These are phyloP conservation scores for Drosophila hamatofila DNA, from an alignment of 2,888 invertebrate species.

Conservation along the genomic window DNA sequence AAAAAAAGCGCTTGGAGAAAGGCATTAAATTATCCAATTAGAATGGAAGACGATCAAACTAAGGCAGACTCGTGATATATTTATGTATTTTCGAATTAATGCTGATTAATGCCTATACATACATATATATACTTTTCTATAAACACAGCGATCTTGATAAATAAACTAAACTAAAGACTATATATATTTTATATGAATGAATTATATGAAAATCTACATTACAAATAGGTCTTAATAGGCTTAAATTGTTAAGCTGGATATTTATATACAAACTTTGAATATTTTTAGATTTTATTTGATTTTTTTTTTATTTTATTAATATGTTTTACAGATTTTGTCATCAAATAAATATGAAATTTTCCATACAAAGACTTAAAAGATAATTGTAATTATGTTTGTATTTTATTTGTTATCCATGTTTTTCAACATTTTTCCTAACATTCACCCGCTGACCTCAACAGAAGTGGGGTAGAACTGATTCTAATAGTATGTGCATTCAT, in stretches of 20 bases:
- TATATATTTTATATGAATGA: too few species aligned
- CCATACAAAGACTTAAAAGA: not conserved
- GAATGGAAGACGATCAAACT: not conserved
- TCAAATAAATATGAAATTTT: not conserved
- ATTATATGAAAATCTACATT: too few species aligned
- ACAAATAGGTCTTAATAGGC: too few species aligned
- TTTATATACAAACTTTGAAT: too few species aligned
- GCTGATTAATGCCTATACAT: too few species aligned
- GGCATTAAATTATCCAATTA: not conserved
- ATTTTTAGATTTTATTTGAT: too few species aligned
- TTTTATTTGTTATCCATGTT: not conserved
- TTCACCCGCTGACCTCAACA: not conserved
- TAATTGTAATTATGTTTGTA: not conserved
- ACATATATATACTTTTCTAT: too few species aligned
- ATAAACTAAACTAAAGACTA: too few species aligned
- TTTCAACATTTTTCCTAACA: not conserved
- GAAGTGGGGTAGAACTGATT: not conserved
- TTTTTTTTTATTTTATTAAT: not conserved
- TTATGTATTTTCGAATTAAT: not conserved
- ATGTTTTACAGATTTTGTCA: not conserved
- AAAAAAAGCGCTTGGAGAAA: not conserved
- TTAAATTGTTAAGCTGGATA: too few species aligned
- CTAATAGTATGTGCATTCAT: not conserved
- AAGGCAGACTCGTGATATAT: too few species aligned
- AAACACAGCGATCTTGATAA: too few species aligned